These are phyloP conservation scores for Apotomis betuletana DNA, from an alignment of 2,888 invertebrate species.

Conservation along the genomic window DNA sequence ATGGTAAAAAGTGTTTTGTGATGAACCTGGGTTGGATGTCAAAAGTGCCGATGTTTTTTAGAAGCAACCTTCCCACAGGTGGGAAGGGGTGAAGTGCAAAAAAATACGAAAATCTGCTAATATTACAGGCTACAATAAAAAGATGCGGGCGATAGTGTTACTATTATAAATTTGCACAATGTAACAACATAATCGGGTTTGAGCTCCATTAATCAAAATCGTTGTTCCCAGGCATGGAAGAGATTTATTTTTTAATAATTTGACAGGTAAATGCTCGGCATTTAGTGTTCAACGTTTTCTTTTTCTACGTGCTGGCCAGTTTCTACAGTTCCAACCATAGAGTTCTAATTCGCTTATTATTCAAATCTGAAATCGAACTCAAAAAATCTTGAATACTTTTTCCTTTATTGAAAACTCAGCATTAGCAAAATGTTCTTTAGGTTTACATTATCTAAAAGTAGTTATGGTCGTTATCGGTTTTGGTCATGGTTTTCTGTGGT, in stretches of 20 bases:
- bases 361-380: slow-evolving; percentile 14
- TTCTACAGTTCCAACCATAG: slow-evolving; percentile 21
- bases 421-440: neutral
- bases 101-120: slow-evolving; percentile 54
- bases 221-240: slow-evolving; percentile 74
- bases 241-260: slow-evolving; percentile 79
- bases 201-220: slow-evolving; percentile 76
- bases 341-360: slow-evolving; percentile 27
- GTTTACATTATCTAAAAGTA: neutral
- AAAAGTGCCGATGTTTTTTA: slow-evolving; percentile 62
- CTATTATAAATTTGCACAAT: slow-evolving; percentile 51
- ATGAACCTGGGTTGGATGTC: slow-evolving; percentile 68
- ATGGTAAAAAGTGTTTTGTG: slow-evolving; percentile 51
- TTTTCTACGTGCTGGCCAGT: slow-evolving; percentile 47
- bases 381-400: neutral
- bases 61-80: slow-evolving; percentile 64
- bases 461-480: slow-evolving; percentile 18
- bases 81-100: slow-evolving; percentile 68
- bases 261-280: slow-evolving; percentile 81
- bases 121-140: slow-evolving; percentile 57
- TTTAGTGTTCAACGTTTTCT: slow-evolving; percentile 73
- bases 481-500: slow-evolving; percentile 15
- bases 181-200: slow-evolving; percentile 76
- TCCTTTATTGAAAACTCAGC: neutral
- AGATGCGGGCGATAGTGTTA: slow-evolving; percentile 66